These are phyloP conservation scores for Morone chrysops DNA, from an alignment of 2,113 vertebrate species.

Conservation along the genomic window DNA sequence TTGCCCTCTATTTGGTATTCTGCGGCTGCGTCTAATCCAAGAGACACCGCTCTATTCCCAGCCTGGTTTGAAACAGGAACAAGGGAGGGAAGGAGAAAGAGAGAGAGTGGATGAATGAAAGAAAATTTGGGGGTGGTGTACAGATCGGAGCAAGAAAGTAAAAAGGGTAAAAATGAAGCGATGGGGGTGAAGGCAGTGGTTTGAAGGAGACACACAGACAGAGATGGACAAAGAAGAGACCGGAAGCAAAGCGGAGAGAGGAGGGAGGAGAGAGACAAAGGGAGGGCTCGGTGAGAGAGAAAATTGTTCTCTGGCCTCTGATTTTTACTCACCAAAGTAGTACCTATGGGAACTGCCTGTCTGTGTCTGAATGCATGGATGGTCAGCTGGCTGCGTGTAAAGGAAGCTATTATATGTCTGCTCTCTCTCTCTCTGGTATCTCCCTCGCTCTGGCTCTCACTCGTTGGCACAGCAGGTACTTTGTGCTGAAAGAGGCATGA, in stretches of 20 bases:
- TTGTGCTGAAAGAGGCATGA: slow-evolving; percentile 51
- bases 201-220: slow-evolving; percentile 1
- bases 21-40: slow-evolving; percentile 27
- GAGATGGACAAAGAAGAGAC: background rate
- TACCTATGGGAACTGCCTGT: slow-evolving; percentile 61
- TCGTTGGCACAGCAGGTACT: slow-evolving; percentile 33
- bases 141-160: slow-evolving; percentile 16
- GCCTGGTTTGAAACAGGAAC: slow-evolving; percentile 12
- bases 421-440: slow-evolving; percentile 21
- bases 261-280: background rate
- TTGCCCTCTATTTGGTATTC: slow-evolving; percentile 68
- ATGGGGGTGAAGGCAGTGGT: background rate
- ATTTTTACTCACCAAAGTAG: slow-evolving; percentile 58
- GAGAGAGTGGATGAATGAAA: slow-evolving; percentile 3
- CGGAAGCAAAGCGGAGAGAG: background rate
- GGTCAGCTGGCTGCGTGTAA: slow-evolving; percentile 46
- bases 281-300: slow-evolving; percentile 9
- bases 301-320: slow-evolving; percentile 26
- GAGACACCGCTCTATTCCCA: slow-evolving; percentile 41
- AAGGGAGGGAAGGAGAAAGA: background rate
- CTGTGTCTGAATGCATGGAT: slow-evolving; percentile 50
- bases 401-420: slow-evolving; percentile 45
- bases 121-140: background rate
- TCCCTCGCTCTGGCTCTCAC: slow-evolving; percentile 13
- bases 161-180: background rate